Conservation (phyloP, 2,888 invertebrate species). For the Emmelina monodactyla region DNA sequence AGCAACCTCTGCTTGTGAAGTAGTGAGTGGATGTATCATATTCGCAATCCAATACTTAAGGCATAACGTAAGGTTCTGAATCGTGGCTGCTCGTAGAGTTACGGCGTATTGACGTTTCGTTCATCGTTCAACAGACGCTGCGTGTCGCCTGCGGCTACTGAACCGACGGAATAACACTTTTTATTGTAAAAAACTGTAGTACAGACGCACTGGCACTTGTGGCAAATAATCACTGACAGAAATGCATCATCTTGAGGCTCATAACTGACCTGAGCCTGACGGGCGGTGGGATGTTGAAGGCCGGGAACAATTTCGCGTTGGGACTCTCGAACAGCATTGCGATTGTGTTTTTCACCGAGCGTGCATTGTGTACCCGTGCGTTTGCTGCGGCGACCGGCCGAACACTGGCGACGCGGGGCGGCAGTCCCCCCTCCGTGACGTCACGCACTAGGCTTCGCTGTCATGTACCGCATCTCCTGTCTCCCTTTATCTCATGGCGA, state of each 20-base stretch:
- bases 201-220: slow-evolving; percentile 32
- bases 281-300: slow-evolving; percentile 76
- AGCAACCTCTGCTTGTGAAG: too few species aligned
- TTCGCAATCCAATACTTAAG: not conserved
- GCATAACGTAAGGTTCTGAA: not conserved
- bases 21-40: too few species aligned
- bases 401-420: slow-evolving; percentile 30
- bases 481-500: slow-evolving; percentile 17
- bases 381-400: slow-evolving; percentile 41
- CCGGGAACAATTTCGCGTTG: slow-evolving; percentile 73
- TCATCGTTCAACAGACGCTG: slow-evolving; percentile 26
- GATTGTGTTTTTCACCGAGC: slow-evolving; percentile 50
- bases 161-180: slow-evolving; percentile 35
- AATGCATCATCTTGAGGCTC: not conserved
- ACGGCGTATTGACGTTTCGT: slow-evolving; percentile 39
- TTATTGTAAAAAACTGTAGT: slow-evolving; percentile 17
- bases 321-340: slow-evolving; percentile 78
- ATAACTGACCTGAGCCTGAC: slow-evolving; percentile 61
- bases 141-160: slow-evolving; percentile 21
- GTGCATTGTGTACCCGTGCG: slow-evolving; percentile 43
- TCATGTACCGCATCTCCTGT: slow-evolving; percentile 21
- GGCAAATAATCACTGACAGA: slow-evolving; percentile 7
- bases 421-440: slow-evolving; percentile 37
- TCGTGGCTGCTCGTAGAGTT: not conserved
- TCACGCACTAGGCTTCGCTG: slow-evolving; percentile 40